Conservation (phyloP, 35 echinoderm and acorn worm genomes). For the Anneissia japonica region DNA sequence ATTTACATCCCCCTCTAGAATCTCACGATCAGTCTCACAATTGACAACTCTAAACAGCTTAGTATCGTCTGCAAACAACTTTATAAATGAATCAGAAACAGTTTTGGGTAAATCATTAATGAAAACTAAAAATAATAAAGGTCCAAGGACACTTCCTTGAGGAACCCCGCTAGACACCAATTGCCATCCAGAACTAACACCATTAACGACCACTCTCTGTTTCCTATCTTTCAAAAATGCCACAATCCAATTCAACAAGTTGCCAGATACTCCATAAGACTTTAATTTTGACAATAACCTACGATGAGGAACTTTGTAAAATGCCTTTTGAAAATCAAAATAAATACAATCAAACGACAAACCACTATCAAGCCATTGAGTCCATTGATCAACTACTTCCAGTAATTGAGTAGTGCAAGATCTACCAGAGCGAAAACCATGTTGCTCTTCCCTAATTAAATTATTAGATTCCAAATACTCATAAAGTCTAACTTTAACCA, state of each 20-base stretch:
- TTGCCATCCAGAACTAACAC: slow-evolving; percentile 20
- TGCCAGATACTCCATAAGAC: slow-evolving; percentile 22
- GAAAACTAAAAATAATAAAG: slow-evolving; percentile 13
- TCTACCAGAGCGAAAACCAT: too few relatives aligned
- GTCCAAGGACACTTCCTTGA: slow-evolving; percentile 50
- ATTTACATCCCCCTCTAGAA: neutral
- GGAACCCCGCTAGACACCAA: slow-evolving; percentile 48
- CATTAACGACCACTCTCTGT: slow-evolving; percentile 41
- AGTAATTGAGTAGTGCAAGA: neutral
- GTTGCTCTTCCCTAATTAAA: too few relatives aligned
- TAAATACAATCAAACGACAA: slow-evolving; percentile 6
- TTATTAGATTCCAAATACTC: too few relatives aligned
- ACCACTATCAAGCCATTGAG: neutral
- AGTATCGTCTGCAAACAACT: slow-evolving; percentile 22
- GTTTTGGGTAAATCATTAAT: slow-evolving; percentile 14
- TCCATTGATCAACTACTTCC: neutral
- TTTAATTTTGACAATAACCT: slow-evolving; percentile 35
- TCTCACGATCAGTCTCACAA: too few relatives aligned
- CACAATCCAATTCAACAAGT: slow-evolving; percentile 38
- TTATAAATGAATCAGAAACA: neutral
- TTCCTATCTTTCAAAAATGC: slow-evolving; percentile 22
- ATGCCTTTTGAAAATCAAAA: slow-evolving; percentile 35
- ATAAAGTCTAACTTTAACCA: too few relatives aligned
- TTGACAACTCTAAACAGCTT: neutral
- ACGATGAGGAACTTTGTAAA: slow-evolving; percentile 66